phyloP scores from a whole-genome alignment of 1,140 invertebrate genomes.

The Hyphantria cunea region DNA sequence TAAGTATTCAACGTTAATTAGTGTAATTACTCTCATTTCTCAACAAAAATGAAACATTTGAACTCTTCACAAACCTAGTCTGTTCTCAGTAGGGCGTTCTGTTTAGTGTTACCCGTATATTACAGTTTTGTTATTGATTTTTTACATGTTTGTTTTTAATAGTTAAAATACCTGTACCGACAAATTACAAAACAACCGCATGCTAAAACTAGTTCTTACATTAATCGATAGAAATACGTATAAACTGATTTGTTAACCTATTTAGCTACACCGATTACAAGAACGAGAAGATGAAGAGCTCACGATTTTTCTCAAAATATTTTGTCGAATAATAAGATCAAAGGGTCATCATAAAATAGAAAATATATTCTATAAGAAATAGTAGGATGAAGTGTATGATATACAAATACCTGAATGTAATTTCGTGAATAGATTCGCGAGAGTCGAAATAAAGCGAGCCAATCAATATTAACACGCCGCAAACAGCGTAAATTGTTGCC shows the following conservation, averaged over 20 bases:
- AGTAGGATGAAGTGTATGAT: conserved; percentile 28
- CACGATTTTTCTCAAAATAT: conserved; percentile 17
- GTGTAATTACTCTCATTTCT: too few relatives aligned
- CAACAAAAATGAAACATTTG: too few relatives aligned
- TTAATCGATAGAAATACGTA: conserved; percentile 26
- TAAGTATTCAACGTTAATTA: too few relatives aligned
- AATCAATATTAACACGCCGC: conserved; percentile 82
- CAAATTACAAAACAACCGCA: conserved; percentile 25
- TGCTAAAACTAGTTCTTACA: conserved; percentile 6
- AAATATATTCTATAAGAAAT: conserved; percentile 13
- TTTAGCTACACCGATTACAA: conserved; percentile 20
- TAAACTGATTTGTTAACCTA: conserved; percentile 27
- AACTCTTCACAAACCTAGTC: too few relatives aligned
- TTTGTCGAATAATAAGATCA: conserved; percentile 18
- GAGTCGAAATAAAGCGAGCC: conserved; percentile 79
- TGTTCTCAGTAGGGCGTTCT: too few relatives aligned
- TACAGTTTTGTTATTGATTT: too few relatives aligned
- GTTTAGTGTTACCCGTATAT: too few relatives aligned
- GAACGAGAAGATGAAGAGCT: conserved; percentile 14
- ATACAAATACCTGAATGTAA: conserved; percentile 31
- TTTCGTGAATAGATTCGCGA: conserved; percentile 73
- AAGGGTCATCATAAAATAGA: conserved; percentile 17
- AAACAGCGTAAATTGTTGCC: conserved; percentile 82
- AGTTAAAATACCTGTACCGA: too few relatives aligned
- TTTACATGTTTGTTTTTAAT: too few relatives aligned